Percentiles rank a stretch among this genome's conserved stretches.
These are phyloP conservation scores for Malurus splendens DNA, from an alignment of 2,797 vertebrate species.

Conservation along the genomic window DNA sequence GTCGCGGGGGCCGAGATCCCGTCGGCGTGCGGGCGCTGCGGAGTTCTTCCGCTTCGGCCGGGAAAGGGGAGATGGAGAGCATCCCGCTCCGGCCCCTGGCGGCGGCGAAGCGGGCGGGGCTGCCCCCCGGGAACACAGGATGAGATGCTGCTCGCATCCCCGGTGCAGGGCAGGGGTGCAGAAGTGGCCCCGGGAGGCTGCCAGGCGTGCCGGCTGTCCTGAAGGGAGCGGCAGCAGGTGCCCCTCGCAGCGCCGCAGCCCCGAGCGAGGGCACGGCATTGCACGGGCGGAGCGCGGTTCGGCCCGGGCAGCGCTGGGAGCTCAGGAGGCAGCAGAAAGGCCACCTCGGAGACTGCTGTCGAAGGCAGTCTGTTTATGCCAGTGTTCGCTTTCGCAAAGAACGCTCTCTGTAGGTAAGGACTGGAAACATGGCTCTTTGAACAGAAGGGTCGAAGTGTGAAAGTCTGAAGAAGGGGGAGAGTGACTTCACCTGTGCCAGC, in stretches of 20 bases:
- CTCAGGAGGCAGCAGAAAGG: fast-evolving
- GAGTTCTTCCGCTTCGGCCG: neutral
- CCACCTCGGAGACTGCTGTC: neutral
- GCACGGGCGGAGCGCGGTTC: neutral
- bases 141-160: neutral
- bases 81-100: neutral
- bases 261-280: no score
- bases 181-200: neutral
- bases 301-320: neutral
- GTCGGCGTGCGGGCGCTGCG: neutral
- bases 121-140: neutral
- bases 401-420: neutral
- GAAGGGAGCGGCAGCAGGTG: neutral
- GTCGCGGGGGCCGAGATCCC: neutral
- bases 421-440: neutral
- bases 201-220: fast-evolving
- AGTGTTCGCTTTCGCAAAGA: fast-evolving
- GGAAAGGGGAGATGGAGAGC: neutral
- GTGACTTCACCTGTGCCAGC: neutral
- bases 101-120: neutral
- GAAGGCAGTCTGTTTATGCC: fast-evolving
- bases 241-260: neutral
- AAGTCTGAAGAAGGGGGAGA: neutral
- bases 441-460: neutral
- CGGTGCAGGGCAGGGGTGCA: fast-evolving